Conservation (phyloP, 2,113 vertebrate species). For the Tonatia bakeri region DNA sequence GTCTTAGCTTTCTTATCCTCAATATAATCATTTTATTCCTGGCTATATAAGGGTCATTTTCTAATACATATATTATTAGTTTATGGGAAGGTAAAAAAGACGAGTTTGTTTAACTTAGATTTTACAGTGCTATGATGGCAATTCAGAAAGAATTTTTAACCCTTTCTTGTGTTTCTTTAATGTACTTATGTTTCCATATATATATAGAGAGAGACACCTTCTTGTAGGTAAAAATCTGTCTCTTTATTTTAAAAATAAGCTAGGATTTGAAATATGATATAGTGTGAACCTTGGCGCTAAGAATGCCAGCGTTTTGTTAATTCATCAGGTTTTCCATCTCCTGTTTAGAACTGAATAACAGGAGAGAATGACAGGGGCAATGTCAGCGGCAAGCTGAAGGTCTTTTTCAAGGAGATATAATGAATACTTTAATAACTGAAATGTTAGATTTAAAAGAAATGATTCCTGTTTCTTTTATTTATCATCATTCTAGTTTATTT, state of each 20-base stretch:
- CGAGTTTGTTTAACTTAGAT: background rate
- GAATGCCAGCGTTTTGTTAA: background rate
- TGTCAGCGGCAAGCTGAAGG: background rate
- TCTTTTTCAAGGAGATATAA: background rate
- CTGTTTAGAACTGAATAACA: background rate
- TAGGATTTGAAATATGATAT: background rate
- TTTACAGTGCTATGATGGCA: background rate
- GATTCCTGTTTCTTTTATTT: background rate
- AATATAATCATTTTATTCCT: background rate
- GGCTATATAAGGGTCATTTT: background rate
- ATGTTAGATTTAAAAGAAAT: background rate
- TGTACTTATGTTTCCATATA: background rate
- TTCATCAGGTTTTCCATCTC: background rate
- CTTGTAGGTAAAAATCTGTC: background rate
- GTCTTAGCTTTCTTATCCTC: background rate
- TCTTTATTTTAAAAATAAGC: background rate
- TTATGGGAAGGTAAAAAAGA: background rate
- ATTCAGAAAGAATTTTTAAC: background rate
- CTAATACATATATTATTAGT: background rate
- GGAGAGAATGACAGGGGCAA: background rate
- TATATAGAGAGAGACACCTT: background rate
- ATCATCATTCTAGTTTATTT: background rate
- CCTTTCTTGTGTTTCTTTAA: background rate
- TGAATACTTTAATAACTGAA: background rate
- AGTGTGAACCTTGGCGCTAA: background rate